phyloP scores from a whole-genome alignment of 2,888 invertebrate genomes.

The Leucania comma region DNA sequence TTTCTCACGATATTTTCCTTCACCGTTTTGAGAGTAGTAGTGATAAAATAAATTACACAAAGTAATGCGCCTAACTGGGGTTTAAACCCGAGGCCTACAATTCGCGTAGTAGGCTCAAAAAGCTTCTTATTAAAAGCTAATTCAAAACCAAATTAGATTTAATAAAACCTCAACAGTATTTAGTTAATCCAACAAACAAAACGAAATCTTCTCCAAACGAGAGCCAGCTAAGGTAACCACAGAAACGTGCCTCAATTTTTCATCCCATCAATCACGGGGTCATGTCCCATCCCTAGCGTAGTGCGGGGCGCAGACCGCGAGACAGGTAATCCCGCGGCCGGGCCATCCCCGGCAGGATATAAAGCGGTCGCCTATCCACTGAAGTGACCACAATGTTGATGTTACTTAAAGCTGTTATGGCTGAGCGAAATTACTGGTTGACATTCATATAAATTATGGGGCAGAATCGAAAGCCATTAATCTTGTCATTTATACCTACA shows the following conservation, averaged over 20 bases:
- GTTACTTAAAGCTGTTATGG: not conserved
- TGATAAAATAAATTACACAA: too few species aligned
- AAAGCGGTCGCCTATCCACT: conserved; percentile 60
- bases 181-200: not conserved
- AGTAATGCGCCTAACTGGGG: too few species aligned
- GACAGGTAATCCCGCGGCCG: conserved; percentile 51
- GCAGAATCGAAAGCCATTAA: not conserved
- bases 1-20: too few species aligned
- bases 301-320: conserved; percentile 30
- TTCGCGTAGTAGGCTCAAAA: too few species aligned
- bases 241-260: conserved; percentile 35
- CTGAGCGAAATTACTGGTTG: not conserved
- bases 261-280: conserved; percentile 31
- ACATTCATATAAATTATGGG: conserved; percentile 7
- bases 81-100: too few species aligned
- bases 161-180: not conserved
- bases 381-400: not conserved
- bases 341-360: conserved; percentile 67
- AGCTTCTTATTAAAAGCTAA: too few species aligned
- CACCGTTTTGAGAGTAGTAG: too few species aligned
- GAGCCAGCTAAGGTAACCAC: conserved; percentile 9
- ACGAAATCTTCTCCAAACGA: not conserved
- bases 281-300: conserved; percentile 15
- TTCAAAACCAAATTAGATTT: not conserved
- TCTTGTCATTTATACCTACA: not conserved